Evolutionary conservation across 2,888 invertebrate species (phyloP).

Genomic region (Cetonia aurata): DNA sequence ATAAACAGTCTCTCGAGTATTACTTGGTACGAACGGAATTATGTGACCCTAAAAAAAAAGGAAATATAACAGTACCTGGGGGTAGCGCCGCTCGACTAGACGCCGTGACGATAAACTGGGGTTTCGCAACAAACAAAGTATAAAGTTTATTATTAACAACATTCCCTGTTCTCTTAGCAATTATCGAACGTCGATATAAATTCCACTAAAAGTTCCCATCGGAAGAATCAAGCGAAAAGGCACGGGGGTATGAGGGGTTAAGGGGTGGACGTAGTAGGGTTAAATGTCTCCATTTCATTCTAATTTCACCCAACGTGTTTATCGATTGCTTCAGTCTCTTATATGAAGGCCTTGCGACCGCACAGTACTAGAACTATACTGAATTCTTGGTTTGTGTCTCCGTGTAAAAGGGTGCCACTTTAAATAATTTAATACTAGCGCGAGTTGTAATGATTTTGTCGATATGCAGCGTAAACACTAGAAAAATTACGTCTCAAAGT

Average conservation of each 20-base stretch:
- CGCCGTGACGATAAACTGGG: conserved; percentile 30
- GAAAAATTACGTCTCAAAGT: conserved; percentile 25
- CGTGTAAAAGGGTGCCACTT: conserved; percentile 30
- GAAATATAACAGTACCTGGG: conserved; percentile 28
- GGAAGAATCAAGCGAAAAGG: too few species aligned
- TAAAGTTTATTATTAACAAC: conserved; percentile 35
- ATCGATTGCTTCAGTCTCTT: conserved; percentile 30
- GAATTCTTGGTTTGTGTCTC: background rate
- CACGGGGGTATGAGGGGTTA: background rate
- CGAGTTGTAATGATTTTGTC: conserved; percentile 28
- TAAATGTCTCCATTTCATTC: conserved; percentile 38
- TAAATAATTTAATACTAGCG: conserved; percentile 31
- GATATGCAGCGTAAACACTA: conserved; percentile 15
- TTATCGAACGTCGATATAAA: conserved; percentile 36
- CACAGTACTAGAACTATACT: background rate
- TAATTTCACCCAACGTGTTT: conserved; percentile 36
- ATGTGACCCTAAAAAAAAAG: conserved; percentile 30
- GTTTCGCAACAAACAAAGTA: conserved; percentile 33
- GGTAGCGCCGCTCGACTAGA: conserved; percentile 8
- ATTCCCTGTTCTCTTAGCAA: conserved; percentile 33
- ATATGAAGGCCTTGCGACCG: conserved; percentile 16
- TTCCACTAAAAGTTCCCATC: conserved; percentile 24
- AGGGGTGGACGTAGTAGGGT: background rate
- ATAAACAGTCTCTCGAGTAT: conserved; percentile 30
- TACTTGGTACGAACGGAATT: conserved; percentile 17